Evolutionary conservation across 2,113 vertebrate species (phyloP).

Genomic region (Paramormyrops kingsleyae): DNA sequence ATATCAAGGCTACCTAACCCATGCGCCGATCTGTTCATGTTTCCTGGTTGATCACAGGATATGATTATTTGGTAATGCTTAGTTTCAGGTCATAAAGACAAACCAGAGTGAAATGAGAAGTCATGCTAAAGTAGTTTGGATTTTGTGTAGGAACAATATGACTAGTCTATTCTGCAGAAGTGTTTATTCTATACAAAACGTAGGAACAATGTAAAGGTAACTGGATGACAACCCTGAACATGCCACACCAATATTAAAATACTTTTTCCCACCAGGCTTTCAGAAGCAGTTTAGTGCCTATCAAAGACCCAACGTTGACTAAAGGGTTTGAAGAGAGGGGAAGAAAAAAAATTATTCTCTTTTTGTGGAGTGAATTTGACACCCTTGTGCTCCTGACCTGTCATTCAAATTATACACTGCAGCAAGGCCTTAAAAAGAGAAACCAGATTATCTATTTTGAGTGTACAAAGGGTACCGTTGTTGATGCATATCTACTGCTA

Average conservation of each 20-base stretch:
- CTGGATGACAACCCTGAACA: background rate
- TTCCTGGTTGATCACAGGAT: too few relatives aligned
- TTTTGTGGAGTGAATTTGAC: background rate
- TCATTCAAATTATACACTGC: background rate
- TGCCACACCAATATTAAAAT: background rate
- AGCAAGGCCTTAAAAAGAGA: background rate
- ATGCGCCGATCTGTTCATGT: background rate
- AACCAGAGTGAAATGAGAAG: background rate
- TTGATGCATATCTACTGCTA: background rate
- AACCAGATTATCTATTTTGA: background rate
- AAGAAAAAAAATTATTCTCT: background rate
- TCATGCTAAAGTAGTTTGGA: background rate
- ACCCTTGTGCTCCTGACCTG: background rate
- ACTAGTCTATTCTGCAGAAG: background rate
- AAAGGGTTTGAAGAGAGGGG: background rate
- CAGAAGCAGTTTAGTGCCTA: background rate
- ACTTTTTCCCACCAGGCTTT: background rate
- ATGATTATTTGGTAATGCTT: too few relatives aligned
- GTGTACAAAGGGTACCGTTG: background rate
- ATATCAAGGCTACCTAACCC: too few relatives aligned
- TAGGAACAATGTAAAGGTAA: constrained; percentile 7
- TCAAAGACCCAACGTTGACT: background rate
- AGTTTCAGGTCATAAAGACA: background rate
- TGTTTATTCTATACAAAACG: background rate
- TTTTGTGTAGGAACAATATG: background rate